Evolutionary conservation across 2,888 invertebrate genomes (phyloP), one percentile per base, ranked within the genome.

Genomic region (Drosophila nigricruria): DNA sequence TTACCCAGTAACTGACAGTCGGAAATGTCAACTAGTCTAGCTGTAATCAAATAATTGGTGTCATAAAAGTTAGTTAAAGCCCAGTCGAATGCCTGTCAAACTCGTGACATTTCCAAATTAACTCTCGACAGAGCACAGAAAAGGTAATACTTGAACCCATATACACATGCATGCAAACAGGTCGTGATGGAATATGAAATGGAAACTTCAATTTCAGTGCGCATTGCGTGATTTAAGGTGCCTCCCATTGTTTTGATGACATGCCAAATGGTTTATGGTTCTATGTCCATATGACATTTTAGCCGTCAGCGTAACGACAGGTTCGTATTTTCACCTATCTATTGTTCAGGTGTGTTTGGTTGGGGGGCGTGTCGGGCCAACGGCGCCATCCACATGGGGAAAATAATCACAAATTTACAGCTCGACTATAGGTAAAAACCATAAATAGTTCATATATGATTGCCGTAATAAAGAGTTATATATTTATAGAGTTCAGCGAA

Each of bases 51-150:
- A 81, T 87, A 88, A 87, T 87, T 89, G 85, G 81, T 81, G 87
- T 78, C 85, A 88, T 78, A 79, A 83, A 84, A 89, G 87, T 89
- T 87, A 85, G 89, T 89, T 85, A 81, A 79, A 70, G 63, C 70
- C 59, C 72, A 83, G 73, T 76, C 53, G 79, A 72, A 73, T 77
- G 84, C 54, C 85, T 71, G 77, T 85, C 85, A 78, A 73, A 52
- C 47, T 64, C 63, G 66, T 82, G 89, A 82, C 89, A 87, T 79
- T 76, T 67, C 74, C 76, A 75, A 86, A 83, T 86, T 75, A 25
- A 60, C 73, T 67, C 69, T 63, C 68, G 43, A 70, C n/a, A 27
- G 23, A 27, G 43, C 34, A 69, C 60, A 54, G 70, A 40, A 64
- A 42, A 42, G 30, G 42, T 32, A 40, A 56, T 42, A 65, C 64